Evolutionary conservation across 2,797 vertebrate species (phyloP).

Genomic region (Taenioides sp.): DNA sequence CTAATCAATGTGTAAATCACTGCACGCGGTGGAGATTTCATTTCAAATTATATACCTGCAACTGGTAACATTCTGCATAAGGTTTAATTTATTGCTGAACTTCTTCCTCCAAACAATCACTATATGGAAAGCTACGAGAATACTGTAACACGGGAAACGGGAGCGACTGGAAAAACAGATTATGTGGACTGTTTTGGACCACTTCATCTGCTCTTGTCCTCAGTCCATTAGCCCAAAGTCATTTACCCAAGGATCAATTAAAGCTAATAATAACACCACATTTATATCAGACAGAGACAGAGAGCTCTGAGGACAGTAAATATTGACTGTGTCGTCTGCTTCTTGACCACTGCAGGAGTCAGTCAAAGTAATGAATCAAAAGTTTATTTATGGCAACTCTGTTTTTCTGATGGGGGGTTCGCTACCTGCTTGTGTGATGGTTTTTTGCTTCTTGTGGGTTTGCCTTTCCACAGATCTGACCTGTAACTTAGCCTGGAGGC

Average conservation of each 20-base stretch:
- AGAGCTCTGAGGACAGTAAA: constrained; percentile 18
- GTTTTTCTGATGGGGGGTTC: no score
- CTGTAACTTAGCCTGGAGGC: no score
- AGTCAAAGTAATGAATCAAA: constrained; percentile 18
- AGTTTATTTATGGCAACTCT: not conserved
- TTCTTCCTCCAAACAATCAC: not conserved
- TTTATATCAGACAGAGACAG: constrained; percentile 34
- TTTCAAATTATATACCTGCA: not conserved
- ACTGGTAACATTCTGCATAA: not conserved
- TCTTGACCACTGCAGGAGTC: constrained; percentile 17
- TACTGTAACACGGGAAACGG: constrained; percentile 22
- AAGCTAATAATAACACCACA: constrained; percentile 39
- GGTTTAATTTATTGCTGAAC: not conserved
- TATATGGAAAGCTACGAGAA: no score
- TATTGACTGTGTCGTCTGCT: constrained; percentile 17
- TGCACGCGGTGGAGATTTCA: not conserved
- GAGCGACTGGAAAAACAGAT: constrained; percentile 18
- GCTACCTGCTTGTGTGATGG: no score
- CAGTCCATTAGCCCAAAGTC: constrained; percentile 54
- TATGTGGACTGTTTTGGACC: constrained; percentile 31
- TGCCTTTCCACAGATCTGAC: no score
- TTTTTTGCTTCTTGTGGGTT: no score
- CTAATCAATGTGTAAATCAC: not conserved
- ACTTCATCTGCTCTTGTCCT: constrained; percentile 42
- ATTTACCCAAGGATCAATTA: constrained; percentile 45